Evolutionary conservation across 2,888 invertebrate genomes (phyloP).

Genomic region (Plemyria rubiginata): DNA sequence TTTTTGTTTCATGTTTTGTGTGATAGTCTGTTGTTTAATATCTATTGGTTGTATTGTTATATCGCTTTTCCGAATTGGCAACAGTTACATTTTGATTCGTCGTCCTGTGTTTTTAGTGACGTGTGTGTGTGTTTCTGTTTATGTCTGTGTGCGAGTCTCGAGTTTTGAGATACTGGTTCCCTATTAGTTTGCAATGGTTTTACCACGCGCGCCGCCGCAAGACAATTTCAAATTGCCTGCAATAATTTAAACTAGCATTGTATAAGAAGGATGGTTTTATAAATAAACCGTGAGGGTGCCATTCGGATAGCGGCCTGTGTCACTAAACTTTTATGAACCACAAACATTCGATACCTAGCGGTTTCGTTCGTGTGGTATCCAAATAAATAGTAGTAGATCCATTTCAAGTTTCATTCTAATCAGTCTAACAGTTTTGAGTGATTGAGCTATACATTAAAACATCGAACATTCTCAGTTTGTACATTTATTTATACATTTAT

Average conservation of each 20-base stretch:
- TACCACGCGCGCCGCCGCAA: slow-evolving; percentile 59
- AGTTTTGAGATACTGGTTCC: slow-evolving; percentile 26
- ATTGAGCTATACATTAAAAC: too few relatives aligned
- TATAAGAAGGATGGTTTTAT: slow-evolving; percentile 67
- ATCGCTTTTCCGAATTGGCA: too few relatives aligned
- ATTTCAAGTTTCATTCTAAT: too few relatives aligned
- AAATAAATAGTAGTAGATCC: too few relatives aligned
- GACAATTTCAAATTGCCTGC: slow-evolving; percentile 73
- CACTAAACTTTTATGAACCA: background rate
- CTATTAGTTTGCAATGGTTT: slow-evolving; percentile 30
- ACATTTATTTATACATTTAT: too few relatives aligned
- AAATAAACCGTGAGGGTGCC: slow-evolving; percentile 61
- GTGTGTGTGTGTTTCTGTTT: background rate
- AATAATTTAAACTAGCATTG: slow-evolving; percentile 69
- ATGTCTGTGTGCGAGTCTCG: slow-evolving; percentile 17
- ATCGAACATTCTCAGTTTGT: too few relatives aligned
- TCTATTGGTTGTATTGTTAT: too few relatives aligned
- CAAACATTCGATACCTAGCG: too few relatives aligned
- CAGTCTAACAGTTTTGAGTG: too few relatives aligned
- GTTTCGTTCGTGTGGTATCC: too few relatives aligned
- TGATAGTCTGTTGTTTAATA: too few relatives aligned
- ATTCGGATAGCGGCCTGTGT: slow-evolving; percentile 30
- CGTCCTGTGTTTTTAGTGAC: slow-evolving; percentile 1
- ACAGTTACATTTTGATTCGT: background rate
- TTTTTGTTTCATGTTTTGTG: too few relatives aligned